Base-by-base conservation (phyloP, 1,140 invertebrate genomes). In the Caerostris darwini region DNA sequence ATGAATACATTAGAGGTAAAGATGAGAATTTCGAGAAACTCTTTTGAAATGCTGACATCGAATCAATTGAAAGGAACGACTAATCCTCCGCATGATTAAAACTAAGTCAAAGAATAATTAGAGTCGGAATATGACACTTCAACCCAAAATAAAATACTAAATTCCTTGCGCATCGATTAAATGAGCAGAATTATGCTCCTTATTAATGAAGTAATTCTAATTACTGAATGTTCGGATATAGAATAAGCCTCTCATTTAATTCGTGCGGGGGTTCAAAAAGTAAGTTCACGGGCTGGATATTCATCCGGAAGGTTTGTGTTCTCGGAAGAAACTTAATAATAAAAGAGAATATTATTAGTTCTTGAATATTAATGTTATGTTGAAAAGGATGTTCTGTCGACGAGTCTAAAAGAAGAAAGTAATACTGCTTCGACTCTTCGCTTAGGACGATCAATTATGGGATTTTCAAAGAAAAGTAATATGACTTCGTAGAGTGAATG, bases 131-230 rank as follows among this genome's bases (percentile, higher is more conserved):
- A 56, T 58, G 89, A 77, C 71, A 89, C 59, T 89, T 89, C 59
- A 71, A 19, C 64, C 12, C 64, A 81, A 71, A 90, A 81, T 58
- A 90, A 90, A 90, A 90, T 58, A 81, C 12, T 90, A 81, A 86
- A 92, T 69, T 83, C 90, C 14, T 69, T 50, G 58, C 8, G 12
- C 34, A 92, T 92, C 64, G 91, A 92, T 92, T 92, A n/a, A n/a
- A n/a, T n/a, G n/a, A n/a, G n/a, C n/a, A n/a, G n/a, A n/a, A n/a
- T n/a, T n/a, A n/a, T n/a, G n/a, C n/a, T n/a, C n/a, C n/a, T n/a
- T n/a, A n/a, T n/a, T n/a, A 92, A 92, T 92, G 91, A 92, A 92
- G 91, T 61, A 92, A 71, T 71, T 92, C 83, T 92, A 92, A 92
- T 92, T 92, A 92, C 82, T 82, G 61, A 53, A 14, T 17, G 56